phyloP scores from a whole-genome alignment of 2,888 invertebrate species.

The Drosophila maculinotata region DNA sequence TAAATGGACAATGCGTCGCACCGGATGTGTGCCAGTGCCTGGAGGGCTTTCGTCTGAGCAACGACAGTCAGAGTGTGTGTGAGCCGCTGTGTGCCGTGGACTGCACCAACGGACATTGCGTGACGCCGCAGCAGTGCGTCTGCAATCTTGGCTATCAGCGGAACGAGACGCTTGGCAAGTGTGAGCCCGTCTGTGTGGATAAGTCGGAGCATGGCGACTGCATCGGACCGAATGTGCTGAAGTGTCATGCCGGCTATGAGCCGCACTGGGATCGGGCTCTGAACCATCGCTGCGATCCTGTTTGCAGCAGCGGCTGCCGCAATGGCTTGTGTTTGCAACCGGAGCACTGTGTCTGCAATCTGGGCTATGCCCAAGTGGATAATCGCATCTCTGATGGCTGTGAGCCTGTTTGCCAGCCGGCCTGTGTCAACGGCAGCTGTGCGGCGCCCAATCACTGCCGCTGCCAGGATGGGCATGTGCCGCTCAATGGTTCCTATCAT shows the following conservation, averaged over 20 bases:
- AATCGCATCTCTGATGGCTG: slow-evolving; percentile 81
- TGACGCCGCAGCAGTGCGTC: slow-evolving; percentile 86
- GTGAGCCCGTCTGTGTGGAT: slow-evolving; percentile 78
- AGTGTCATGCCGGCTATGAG: slow-evolving; percentile 84
- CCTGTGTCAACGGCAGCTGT: slow-evolving; percentile 86
- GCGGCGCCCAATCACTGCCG: slow-evolving; percentile 83
- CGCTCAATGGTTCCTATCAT: slow-evolving; percentile 71
- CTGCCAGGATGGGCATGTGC: slow-evolving; percentile 79
- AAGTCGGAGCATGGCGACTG: slow-evolving; percentile 83
- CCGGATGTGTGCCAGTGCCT: slow-evolving; percentile 81
- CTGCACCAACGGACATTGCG: slow-evolving; percentile 86
- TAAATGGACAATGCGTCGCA: slow-evolving; percentile 78
- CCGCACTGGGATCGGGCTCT: slow-evolving; percentile 59
- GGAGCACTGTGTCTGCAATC: slow-evolving; percentile 84
- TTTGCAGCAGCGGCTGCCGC: slow-evolving; percentile 79
- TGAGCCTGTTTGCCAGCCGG: slow-evolving; percentile 86
- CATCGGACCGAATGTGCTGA: slow-evolving; percentile 85
- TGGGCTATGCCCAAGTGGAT: slow-evolving; percentile 71
- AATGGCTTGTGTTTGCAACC: slow-evolving; percentile 85
- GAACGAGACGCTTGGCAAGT: slow-evolving; percentile 61
- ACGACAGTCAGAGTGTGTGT: slow-evolving; percentile 78
- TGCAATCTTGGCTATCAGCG: slow-evolving; percentile 86
- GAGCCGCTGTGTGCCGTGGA: slow-evolving; percentile 80
- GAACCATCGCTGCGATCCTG: slow-evolving; percentile 74
- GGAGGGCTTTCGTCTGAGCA: slow-evolving; percentile 63